These are phyloP conservation scores for Ormyrus labotus DNA, from an alignment of 2,888 invertebrate species.

Conservation along the genomic window DNA sequence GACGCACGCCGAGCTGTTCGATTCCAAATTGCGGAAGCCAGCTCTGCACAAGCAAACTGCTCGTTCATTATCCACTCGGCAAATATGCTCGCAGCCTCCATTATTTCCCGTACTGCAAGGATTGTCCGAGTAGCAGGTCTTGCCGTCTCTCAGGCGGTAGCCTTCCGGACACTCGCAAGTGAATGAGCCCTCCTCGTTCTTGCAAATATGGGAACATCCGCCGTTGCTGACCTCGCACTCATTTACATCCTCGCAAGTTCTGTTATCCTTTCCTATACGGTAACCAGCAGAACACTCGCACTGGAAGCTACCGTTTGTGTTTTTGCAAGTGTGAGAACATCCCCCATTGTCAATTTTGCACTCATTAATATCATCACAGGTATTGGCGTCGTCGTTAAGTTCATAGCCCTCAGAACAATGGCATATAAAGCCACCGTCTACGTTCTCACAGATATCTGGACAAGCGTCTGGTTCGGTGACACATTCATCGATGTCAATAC, in stretches of 20 bases:
- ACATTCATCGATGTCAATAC: constrained; percentile 76
- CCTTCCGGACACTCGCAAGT: constrained; percentile 72
- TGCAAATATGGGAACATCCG: constrained; percentile 77
- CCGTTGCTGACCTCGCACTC: constrained; percentile 74
- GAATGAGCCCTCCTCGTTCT: constrained; percentile 73
- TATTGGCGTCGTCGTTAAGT: constrained; percentile 63
- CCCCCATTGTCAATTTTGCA: constrained; percentile 71
- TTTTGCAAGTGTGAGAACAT: constrained; percentile 64
- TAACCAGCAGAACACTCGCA: constrained; percentile 79
- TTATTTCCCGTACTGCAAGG: constrained; percentile 66
- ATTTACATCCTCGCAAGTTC: constrained; percentile 73
- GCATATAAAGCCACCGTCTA: constrained; percentile 78
- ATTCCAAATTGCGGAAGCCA: constrained; percentile 74
- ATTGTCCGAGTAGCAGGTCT: constrained; percentile 71
- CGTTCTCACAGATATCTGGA: constrained; percentile 76
- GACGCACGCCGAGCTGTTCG: constrained; percentile 67
- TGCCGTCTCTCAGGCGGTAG: constrained; percentile 72
- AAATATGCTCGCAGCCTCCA: constrained; percentile 76
- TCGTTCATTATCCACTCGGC: constrained; percentile 59
- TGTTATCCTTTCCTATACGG: constrained; percentile 69
- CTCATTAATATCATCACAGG: constrained; percentile 59
- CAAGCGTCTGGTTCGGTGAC: constrained; percentile 73
- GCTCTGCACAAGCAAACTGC: constrained; percentile 66
- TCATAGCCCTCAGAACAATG: constrained; percentile 77
- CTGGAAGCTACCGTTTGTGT: constrained; percentile 64